Evolutionary conservation across 2,797 vertebrate genomes (phyloP).

Genomic region (Tadarida brasiliensis): DNA sequence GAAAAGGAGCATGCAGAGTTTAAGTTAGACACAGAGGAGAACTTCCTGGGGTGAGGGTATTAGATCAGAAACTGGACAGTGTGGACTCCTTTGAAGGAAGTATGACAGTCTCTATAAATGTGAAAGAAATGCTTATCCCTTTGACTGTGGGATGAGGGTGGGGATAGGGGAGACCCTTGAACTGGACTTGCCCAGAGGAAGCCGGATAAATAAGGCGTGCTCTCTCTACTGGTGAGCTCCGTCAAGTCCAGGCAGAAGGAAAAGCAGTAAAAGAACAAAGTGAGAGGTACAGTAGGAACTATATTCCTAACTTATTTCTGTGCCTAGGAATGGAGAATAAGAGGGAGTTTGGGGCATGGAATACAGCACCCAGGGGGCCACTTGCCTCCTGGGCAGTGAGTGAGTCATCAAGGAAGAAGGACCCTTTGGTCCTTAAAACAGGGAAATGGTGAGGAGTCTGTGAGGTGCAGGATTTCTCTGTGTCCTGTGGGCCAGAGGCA

Average conservation of each 20-base stretch:
- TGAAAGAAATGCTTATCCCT: not conserved
- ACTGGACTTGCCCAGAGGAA: not conserved
- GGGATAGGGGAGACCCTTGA: not conserved
- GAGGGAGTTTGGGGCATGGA: not conserved
- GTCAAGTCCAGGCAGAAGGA: not conserved
- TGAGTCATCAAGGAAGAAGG: not conserved
- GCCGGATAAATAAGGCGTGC: not conserved
- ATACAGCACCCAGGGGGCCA: not conserved
- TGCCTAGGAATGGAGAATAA: not conserved
- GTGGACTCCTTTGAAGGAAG: not conserved
- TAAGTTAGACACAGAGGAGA: constrained; percentile 21
- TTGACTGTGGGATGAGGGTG: not conserved
- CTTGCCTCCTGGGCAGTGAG: not conserved
- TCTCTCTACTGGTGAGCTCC: not conserved
- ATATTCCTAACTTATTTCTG: not conserved
- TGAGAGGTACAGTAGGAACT: too few species aligned
- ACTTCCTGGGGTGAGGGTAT: not conserved
- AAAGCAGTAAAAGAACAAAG: not conserved
- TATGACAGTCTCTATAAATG: not conserved
- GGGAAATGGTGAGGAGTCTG: not conserved
- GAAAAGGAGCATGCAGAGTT: not conserved
- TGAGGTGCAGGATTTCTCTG: not conserved
- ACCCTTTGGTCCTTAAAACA: not conserved
- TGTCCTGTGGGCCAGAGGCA: not conserved
- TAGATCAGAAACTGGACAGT: not conserved